Evolutionary conservation across 2,888 invertebrate species (phyloP), one percentile per base, ranked within the genome.

Genomic region (Anagyrus pseudococci): DNA sequence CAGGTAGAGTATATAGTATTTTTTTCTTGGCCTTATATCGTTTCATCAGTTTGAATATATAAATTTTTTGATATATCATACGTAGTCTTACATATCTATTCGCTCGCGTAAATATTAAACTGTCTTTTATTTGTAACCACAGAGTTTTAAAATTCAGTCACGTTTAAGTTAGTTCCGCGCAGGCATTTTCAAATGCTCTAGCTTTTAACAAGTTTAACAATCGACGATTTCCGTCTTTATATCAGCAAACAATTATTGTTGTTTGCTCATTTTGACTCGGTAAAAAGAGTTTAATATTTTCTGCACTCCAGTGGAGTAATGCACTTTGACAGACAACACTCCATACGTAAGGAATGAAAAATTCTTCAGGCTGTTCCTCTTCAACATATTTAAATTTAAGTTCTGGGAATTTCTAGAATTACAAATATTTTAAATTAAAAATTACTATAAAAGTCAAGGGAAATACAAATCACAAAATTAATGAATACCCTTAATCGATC

Each of bases 331-430:
- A 88, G 48, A 98, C 92, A 57, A 99, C 84, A 2, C 93, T 92
- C 99, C 99, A 99, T 23, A 98, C 94, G 81, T 99, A 99, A 0
- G 99, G 99, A 70, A 98, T 96, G 84, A 99, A 99, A 85, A 99
- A 99, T 76, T 98, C 98, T 80, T 98, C 98, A 0, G 98, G 98
- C 62, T 93, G 90, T 69, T 98, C 98, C 81, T 99, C 99, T 82
- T 99, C 99, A 0, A 99, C 98, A 78, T 99, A 99, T 70, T 97
- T 95, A 84, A 99, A 99, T 82, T 98, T 98, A 49, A 99, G 83
- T 75, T 98, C 98, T 0, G 98, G 98, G 81, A 98, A 98, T 90
- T 98, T 98, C 94, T 97, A 84, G 2, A 84, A 81, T 57, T n/a
- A n/a, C n/a, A n/a, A n/a, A n/a, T n/a, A n/a, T 13, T 4, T 40